These are phyloP conservation scores for Armadillidium nasatum DNA, from an alignment of 1,140 invertebrate species.

Conservation along the genomic window DNA sequence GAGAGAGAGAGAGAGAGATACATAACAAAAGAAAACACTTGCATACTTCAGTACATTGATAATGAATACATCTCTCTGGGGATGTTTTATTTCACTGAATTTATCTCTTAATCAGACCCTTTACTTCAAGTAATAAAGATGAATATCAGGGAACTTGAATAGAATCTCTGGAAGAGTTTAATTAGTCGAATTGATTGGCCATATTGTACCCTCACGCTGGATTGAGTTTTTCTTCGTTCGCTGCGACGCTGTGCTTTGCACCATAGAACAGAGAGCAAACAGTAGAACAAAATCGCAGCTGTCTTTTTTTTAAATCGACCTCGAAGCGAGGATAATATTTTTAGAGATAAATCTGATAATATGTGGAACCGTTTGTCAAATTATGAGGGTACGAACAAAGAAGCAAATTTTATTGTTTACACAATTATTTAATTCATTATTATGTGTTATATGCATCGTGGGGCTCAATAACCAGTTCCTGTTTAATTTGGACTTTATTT, in stretches of 20 bases:
- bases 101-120: not conserved
- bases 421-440: not conserved
- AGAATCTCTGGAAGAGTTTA: constrained; percentile 1
- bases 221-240: not conserved
- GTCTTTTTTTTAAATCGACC: not conserved
- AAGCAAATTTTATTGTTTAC: not conserved
- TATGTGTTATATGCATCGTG: not conserved
- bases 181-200: constrained; percentile 12
- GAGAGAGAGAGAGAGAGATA: too few relatives aligned
- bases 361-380: not conserved
- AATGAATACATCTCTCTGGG: too few relatives aligned
- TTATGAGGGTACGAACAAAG: not conserved
- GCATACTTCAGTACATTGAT: too few relatives aligned
- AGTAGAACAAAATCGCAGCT: not conserved
- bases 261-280: not conserved
- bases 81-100: too few relatives aligned
- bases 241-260: not conserved
- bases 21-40: too few relatives aligned
- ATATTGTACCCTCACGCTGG: constrained; percentile 8
- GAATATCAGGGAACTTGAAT: not conserved
- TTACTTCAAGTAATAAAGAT: constrained; percentile 1
- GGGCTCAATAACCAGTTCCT: not conserved
- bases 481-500: too few relatives aligned
- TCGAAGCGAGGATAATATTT: not conserved
- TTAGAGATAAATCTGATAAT: not conserved